Base-by-base conservation (phyloP, 1,140 invertebrate genomes). In the Drosophila albomicans region DNA sequence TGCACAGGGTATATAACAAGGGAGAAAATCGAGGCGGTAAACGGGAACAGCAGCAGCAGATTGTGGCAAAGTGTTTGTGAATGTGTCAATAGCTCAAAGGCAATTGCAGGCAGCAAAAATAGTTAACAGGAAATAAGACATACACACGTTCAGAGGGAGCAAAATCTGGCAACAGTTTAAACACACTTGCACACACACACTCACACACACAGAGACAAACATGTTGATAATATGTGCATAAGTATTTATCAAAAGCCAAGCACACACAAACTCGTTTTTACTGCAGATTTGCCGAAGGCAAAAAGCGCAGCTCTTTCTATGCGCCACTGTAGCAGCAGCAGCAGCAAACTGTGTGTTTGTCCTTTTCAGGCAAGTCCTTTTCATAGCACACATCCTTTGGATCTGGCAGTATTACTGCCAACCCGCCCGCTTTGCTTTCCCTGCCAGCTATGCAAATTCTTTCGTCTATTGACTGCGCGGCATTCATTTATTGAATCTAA, bases 191-290 rank as follows among this genome's bases (percentile, higher is more conserved):
- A 51, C 57, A 43, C 10, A 28, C 20, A 20, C 20, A 20, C 16
- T 43, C 57, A 43, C 10, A 28, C 20, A 20, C 20, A 20, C 4
- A 25, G 3, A 25, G 20, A 3, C 78, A 70, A 63, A 79, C 75
- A 82, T 82, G 74, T 73, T 74, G 77, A 79, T 88, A 80, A 88
- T 87, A 80, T 87, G 80, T 82, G 70, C 75, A 79, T 70, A 72
- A 88, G 59, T 74, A 74, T 74, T 65, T 69, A 88, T 87, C 69
- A 87, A 82, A 80, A 82, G 77, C 35, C 64, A 58, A 32, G 51
- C 57, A 56, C 10, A 52, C 62, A 66, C 32, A 63, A 16, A 45
- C 20, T 32, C 25, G 32, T 11, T 41, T 48, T 11, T 10, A 10
- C 11, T 13, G 16, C 16, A 45, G 10, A 25, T 25, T 52, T 59